Evolutionary conservation across 2,888 invertebrate species (phyloP).

Genomic region (Chrysomela aeneicollis): DNA sequence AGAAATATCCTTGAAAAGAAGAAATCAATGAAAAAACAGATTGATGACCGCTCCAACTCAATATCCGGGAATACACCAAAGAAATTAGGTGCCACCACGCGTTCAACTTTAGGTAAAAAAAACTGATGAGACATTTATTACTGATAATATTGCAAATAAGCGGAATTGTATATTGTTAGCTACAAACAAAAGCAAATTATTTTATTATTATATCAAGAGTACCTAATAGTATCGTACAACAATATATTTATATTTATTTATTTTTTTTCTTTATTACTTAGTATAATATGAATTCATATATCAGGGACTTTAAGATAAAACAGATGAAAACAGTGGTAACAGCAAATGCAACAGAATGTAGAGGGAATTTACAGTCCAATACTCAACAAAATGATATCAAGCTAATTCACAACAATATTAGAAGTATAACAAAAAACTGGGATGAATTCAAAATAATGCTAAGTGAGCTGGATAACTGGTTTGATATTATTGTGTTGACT

Average conservation of each 20-base stretch:
- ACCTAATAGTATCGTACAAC: too few species aligned
- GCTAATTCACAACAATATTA: background rate
- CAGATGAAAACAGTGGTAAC: too few species aligned
- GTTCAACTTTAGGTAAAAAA: background rate
- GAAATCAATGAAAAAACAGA: background rate
- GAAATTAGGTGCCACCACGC: background rate
- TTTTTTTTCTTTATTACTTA: background rate
- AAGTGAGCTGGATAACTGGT: background rate
- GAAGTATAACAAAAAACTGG: slow-evolving; percentile 1
- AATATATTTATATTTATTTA: too few species aligned
- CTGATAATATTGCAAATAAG: background rate
- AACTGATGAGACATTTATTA: background rate
- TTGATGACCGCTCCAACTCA: background rate
- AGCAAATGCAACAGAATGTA: too few species aligned
- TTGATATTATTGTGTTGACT: background rate
- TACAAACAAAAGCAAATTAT: too few species aligned
- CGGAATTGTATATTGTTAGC: background rate
- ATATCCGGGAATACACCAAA: slow-evolving; percentile 4
- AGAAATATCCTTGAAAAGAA: background rate
- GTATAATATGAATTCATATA: too few species aligned
- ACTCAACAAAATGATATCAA: too few species aligned
- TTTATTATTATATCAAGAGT: too few species aligned
- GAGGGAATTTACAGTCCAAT: too few species aligned
- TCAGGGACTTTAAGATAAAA: too few species aligned
- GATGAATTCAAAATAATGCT: background rate